Conservation (phyloP, 2,797 vertebrate species). For the Anisognathus igniventris region DNA sequence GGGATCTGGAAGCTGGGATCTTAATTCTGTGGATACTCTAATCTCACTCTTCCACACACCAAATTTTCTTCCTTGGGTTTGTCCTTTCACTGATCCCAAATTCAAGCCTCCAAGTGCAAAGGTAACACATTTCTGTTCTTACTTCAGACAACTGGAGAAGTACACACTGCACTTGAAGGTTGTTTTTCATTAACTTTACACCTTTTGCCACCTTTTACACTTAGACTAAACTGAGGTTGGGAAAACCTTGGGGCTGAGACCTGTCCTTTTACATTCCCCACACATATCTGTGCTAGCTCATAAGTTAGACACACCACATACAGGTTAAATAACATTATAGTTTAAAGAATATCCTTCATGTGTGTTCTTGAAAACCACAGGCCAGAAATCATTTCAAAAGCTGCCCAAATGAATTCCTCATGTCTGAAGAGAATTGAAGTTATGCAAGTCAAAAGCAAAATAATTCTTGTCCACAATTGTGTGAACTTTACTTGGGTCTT, state of each 20-base stretch:
- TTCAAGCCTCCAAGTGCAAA: neutral
- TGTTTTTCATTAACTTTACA: neutral
- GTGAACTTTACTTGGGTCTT: neutral
- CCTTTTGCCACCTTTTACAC: neutral
- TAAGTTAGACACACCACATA: neutral
- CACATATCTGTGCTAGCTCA: neutral
- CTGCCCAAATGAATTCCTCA: neutral
- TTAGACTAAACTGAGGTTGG: neutral
- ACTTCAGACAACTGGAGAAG: neutral
- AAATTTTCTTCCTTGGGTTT: fast-evolving
- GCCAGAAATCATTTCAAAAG: neutral
- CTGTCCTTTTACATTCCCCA: neutral
- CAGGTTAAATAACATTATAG: neutral
- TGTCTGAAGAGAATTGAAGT: neutral
- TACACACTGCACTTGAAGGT: neutral
- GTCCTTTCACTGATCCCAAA: neutral
- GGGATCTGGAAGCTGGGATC: neutral
- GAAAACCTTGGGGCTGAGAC: neutral
- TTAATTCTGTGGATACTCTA: neutral
- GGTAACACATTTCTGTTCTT: neutral
- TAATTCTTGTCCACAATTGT: neutral
- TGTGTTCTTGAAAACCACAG: neutral
- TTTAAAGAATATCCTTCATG: neutral
- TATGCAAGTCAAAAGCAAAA: neutral
- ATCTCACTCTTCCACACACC: neutral